phyloP scores from a whole-genome alignment of 2,888 invertebrate genomes.

The Romanomermis culicivorax region DNA sequence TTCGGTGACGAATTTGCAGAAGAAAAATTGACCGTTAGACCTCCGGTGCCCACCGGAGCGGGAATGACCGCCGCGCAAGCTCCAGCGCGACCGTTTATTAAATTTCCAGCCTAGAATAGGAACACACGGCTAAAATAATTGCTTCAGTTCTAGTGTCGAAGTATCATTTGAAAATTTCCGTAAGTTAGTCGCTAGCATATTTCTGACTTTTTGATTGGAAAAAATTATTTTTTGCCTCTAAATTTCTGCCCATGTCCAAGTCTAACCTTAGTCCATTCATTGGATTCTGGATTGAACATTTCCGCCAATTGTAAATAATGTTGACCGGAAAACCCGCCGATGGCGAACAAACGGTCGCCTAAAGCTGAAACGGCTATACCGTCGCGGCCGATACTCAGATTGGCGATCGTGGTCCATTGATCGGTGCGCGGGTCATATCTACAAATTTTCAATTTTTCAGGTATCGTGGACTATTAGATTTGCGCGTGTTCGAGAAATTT shows the following conservation, averaged over 20 bases:
- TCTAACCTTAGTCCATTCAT: constrained; percentile 41
- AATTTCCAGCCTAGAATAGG: constrained; percentile 44
- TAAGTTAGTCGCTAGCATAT: not conserved
- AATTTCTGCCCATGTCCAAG: constrained; percentile 10
- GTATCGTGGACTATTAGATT: not conserved
- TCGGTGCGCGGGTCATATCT: constrained; percentile 50
- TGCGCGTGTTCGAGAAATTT: too few species aligned
- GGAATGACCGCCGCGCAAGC: constrained; percentile 49
- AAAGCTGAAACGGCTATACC: constrained; percentile 66
- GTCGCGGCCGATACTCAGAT: constrained; percentile 60
- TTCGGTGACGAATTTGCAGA: too few species aligned
- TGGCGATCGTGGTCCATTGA: constrained; percentile 63
- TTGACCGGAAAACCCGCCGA: constrained; percentile 64
- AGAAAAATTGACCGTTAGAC: too few species aligned
- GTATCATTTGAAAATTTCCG: too few species aligned
- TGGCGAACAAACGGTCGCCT: constrained; percentile 56
- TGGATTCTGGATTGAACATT: constrained; percentile 46
- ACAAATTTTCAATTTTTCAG: too few species aligned
- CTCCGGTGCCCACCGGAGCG: too few species aligned
- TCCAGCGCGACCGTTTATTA: constrained; percentile 64
- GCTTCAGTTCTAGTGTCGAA: too few species aligned
- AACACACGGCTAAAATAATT: not conserved
- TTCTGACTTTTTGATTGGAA: constrained; percentile 13
- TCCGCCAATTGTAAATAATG: constrained; percentile 67
- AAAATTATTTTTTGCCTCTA: constrained; percentile 13